Evolutionary conservation across 2,113 vertebrate genomes (phyloP), one percentile per base, ranked within the genome.

Genomic region (Nipponia nippon): DNA sequence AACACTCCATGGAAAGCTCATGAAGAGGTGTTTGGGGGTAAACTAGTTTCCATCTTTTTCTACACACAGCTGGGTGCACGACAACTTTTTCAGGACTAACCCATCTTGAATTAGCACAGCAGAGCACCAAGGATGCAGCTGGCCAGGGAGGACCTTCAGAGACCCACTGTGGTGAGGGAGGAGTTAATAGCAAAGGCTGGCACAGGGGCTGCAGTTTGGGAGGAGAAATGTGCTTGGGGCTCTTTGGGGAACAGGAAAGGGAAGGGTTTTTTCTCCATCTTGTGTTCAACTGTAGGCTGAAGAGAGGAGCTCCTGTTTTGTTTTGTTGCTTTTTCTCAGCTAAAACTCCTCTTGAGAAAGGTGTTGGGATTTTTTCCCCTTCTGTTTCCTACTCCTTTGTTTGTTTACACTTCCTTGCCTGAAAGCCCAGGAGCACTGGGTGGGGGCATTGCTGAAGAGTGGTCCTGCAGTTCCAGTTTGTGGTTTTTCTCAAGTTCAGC

Each of bases 361-460:
- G 2, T 1, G 0, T 18, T 42, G 14, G 2, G 2, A 0, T 7
- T 56, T 52, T 79, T 80, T 32, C 20, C 23, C 22, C 20, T 5
- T 52, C 26, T 66, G 5, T 56, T 95, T 83, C 56, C 26, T 47
- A 62, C 16, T 61, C 9, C 34, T 63, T 53, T 85, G 5, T 47
- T 58, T 63, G 7, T 50, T 59, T 40, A 66, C 21, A 52, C 16
- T 4, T 7, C 18, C 16, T 7, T 69, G 34, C 10, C 8, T 23
- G 36, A 47, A 78, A 84, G 62, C 32, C 11, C 46, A 27, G 40
- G 38, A 87, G 49, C 27, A 15, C 30, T 23, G 3, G 9, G 3
- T 62, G 14, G 5, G 14, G 40, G 3, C 12, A 36, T 15, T 30
- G 11, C 18, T 70, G 61, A 40, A 20, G 20, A 44, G 13, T 6